These are phyloP conservation scores for Bellardia pandia DNA, from an alignment of 2,888 invertebrate species.

Conservation along the genomic window DNA sequence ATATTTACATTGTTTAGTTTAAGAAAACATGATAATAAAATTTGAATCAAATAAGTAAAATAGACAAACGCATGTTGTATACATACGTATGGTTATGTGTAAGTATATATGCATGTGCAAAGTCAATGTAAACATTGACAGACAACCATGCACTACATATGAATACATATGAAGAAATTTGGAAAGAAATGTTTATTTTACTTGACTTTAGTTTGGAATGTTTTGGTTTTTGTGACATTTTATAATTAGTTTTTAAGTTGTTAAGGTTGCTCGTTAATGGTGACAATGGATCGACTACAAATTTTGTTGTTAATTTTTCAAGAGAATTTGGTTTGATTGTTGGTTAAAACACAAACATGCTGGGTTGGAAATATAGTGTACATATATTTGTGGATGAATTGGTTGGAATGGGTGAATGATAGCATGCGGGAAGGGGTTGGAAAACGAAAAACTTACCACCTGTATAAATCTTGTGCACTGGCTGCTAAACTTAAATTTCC, in stretches of 20 bases:
- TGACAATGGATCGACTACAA: neutral
- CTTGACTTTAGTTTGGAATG: neutral
- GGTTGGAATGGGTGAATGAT: neutral
- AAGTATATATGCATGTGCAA: neutral
- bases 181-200: neutral
- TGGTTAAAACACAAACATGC: slow-evolving; percentile 34
- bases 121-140: neutral
- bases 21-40: slow-evolving; percentile 10
- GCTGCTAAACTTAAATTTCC: slow-evolving; percentile 84
- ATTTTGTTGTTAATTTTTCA: slow-evolving; percentile 1
- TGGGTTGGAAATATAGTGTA: slow-evolving; percentile 6
- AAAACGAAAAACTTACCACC: slow-evolving; percentile 83
- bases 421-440: slow-evolving; percentile 36
- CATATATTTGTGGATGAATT: neutral
- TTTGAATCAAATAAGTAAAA: neutral
- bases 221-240: slow-evolving; percentile 30
- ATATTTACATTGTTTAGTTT: slow-evolving; percentile 28
- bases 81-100: neutral
- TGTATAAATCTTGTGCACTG: slow-evolving; percentile 85
- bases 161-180: neutral
- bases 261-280: neutral
- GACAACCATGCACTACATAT: too few species aligned
- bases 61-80: neutral
- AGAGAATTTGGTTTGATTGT: neutral
- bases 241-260: slow-evolving; percentile 31